These are phyloP conservation scores for Plumapathes pennacea DNA, from an alignment of 92 coral and sea anemone species.

Conservation along the genomic window DNA sequence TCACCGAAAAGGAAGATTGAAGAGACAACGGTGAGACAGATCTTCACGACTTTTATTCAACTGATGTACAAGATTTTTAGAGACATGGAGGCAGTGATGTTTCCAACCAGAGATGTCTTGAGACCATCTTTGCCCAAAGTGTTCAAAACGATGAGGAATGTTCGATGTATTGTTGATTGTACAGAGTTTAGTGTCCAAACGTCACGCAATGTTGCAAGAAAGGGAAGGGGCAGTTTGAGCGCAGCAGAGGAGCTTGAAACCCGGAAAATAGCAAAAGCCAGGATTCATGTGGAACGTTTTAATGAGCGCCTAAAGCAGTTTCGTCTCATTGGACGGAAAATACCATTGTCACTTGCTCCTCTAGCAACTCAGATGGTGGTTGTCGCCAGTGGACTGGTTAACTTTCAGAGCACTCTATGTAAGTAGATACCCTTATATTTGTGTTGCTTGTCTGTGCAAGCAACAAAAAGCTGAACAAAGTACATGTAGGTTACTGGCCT, in stretches of 20 bases:
- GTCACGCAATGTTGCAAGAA: too few relatives aligned
- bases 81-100: slow-evolving; percentile 33
- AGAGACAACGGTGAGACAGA: slow-evolving; percentile 16
- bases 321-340: slow-evolving; percentile 28
- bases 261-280: slow-evolving; percentile 52
- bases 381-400: slow-evolving; percentile 59
- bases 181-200: slow-evolving; percentile 46
- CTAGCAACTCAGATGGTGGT: slow-evolving; percentile 75
- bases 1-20: slow-evolving; percentile 30
- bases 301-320: slow-evolving; percentile 62
- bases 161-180: slow-evolving; percentile 50
- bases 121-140: slow-evolving; percentile 22
- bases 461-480: background rate
- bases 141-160: slow-evolving; percentile 38
- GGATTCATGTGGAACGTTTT: slow-evolving; percentile 60
- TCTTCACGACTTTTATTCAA: slow-evolving; percentile 41
- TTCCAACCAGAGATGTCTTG: slow-evolving; percentile 27
- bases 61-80: slow-evolving; percentile 2
- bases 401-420: slow-evolving; percentile 57
- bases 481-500: too few relatives aligned
- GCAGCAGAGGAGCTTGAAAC: slow-evolving; percentile 63
- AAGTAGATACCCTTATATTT: slow-evolving; percentile 22
- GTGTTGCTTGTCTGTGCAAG: background rate
- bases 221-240: slow-evolving; percentile 46
- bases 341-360: slow-evolving; percentile 54